Conservation (phyloP, 2,888 invertebrate genomes). For the Amphipoea oculea region DNA sequence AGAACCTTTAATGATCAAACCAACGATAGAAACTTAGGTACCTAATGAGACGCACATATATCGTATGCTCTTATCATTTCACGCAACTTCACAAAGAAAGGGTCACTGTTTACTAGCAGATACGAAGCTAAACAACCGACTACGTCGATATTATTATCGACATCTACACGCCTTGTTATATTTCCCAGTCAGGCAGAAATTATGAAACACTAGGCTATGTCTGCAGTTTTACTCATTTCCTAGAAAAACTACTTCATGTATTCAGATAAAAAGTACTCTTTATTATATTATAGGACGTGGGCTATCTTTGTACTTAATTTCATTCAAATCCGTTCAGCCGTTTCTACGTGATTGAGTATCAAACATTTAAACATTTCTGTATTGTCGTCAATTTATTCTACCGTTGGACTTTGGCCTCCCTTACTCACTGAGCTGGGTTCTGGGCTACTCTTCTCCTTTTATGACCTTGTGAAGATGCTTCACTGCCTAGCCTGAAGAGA, state of each 20-base stretch:
- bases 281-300: background rate
- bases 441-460: no score
- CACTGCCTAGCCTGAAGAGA: no score
- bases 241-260: background rate
- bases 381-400: background rate
- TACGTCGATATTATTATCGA: background rate
- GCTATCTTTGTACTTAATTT: background rate
- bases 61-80: conserved; percentile 32
- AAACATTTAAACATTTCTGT: background rate
- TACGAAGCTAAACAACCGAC: conserved; percentile 17
- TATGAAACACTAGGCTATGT: background rate
- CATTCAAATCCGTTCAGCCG: background rate
- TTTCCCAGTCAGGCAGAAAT: background rate
- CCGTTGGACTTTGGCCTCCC: background rate
- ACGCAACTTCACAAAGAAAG: conserved; percentile 48
- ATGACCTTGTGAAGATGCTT: background rate
- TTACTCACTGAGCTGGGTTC: background rate
- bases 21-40: background rate
- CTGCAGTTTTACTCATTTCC: background rate
- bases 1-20: background rate
- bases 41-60: conserved; percentile 9
- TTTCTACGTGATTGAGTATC: background rate
- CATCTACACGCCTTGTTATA: background rate
- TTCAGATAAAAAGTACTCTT: background rate
- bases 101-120: conserved; percentile 37